A percentile compares a stretch with the other conserved stretches of the same genome.
Evolutionary conservation across 2,888 invertebrate species (phyloP).

Genomic region (Orthosia gracilis): DNA sequence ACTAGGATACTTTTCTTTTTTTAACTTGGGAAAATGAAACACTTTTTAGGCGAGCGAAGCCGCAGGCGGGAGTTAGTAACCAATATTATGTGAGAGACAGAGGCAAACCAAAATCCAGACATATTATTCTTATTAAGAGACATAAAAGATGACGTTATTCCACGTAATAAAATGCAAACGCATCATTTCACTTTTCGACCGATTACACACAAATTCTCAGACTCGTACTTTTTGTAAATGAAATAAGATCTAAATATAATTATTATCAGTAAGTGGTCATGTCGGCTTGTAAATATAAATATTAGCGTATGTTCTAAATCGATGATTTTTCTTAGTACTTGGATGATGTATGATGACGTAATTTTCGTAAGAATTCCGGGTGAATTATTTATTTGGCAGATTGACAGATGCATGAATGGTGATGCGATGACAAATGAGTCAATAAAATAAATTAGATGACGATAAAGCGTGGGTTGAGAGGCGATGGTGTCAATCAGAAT

Average conservation of each 20-base stretch:
- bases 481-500: neutral
- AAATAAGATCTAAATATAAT: slow-evolving; percentile 43
- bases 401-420: slow-evolving; percentile 31
- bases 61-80: neutral
- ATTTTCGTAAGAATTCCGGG: slow-evolving; percentile 30
- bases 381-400: slow-evolving; percentile 4
- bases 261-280: slow-evolving; percentile 24
- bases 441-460: slow-evolving; percentile 5
- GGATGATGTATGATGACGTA: slow-evolving; percentile 22
- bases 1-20: too few species aligned
- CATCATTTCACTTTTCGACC: slow-evolving; percentile 1
- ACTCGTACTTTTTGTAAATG: neutral
- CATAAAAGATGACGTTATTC: neutral
- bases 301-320: neutral
- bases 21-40: too few species aligned
- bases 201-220: slow-evolving; percentile 4
- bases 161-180: neutral
- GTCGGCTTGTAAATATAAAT: slow-evolving; percentile 33
- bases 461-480: neutral
- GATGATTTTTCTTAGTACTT: slow-evolving; percentile 42
- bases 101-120: neutral
- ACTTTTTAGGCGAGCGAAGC: neutral
- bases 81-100: too few species aligned
- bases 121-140: neutral
- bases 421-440: slow-evolving; percentile 31